phyloP scores from a whole-genome alignment of 2,888 invertebrate genomes.

The Kuschelorhynchus macadamiae region DNA sequence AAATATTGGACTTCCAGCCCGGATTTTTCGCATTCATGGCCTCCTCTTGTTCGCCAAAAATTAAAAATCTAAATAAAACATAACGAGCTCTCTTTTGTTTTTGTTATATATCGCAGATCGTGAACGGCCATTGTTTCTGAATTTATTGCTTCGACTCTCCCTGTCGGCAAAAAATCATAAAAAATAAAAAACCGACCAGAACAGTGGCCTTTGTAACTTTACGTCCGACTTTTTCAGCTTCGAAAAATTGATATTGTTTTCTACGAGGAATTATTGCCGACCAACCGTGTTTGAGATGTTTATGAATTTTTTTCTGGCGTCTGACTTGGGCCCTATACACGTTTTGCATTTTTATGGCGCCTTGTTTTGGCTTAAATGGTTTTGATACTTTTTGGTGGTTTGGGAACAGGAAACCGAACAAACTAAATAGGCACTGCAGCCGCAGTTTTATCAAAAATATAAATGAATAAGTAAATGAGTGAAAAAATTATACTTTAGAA shows the following conservation, averaged over 20 bases:
- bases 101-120: slow-evolving; percentile 62
- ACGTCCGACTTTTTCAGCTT: slow-evolving; percentile 52
- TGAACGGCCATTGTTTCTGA: slow-evolving; percentile 64
- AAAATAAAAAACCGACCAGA: slow-evolving; percentile 32
- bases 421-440: too few species aligned
- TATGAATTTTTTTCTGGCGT: not conserved
- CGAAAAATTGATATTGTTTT: slow-evolving; percentile 57
- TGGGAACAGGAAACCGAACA: not conserved
- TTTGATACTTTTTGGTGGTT: not conserved
- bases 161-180: slow-evolving; percentile 51
- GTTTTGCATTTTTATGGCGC: slow-evolving; percentile 4
- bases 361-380: slow-evolving; percentile 7
- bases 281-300: slow-evolving; percentile 8
- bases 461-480: too few species aligned
- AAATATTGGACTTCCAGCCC: slow-evolving; percentile 61
- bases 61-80: slow-evolving; percentile 67
- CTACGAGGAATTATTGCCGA: slow-evolving; percentile 50
- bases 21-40: slow-evolving; percentile 57
- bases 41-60: slow-evolving; percentile 62
- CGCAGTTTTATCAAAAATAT: too few species aligned
- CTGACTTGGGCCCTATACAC: not conserved
- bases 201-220: slow-evolving; percentile 53
- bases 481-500: too few species aligned
- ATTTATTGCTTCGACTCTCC: slow-evolving; percentile 62
- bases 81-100: slow-evolving; percentile 64